These are phyloP conservation scores for Caenorhabditis elegans DNA, from an alignment of 1,140 invertebrate genomes.

Conservation along the genomic window WBcel235 BX284604.4:2047001-2047500, in stretches of 20 bases:
- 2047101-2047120: neutral
- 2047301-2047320: constrained; percentile 14
- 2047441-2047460: too few relatives aligned
- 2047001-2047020: neutral
- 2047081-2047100: too few relatives aligned
- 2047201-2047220: neutral
- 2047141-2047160: too few relatives aligned
- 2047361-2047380: neutral
- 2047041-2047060: neutral
- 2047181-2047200: too few relatives aligned
- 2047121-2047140: neutral
- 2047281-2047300: neutral
- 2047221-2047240: neutral
- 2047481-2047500: too few relatives aligned
- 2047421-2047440: too few relatives aligned
- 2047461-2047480: too few relatives aligned
- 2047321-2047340: too few relatives aligned
- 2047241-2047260: neutral
- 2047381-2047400: too few relatives aligned
- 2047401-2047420: too few relatives aligned
- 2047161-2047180: too few relatives aligned
- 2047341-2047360: neutral
- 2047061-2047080: neutral
- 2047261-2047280: neutral
- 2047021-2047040: neutral